Evolutionary conservation across 2,113 vertebrate species (phyloP), one percentile per base, ranked within the genome.

Genomic region (Plestiodon gilberti): DNA sequence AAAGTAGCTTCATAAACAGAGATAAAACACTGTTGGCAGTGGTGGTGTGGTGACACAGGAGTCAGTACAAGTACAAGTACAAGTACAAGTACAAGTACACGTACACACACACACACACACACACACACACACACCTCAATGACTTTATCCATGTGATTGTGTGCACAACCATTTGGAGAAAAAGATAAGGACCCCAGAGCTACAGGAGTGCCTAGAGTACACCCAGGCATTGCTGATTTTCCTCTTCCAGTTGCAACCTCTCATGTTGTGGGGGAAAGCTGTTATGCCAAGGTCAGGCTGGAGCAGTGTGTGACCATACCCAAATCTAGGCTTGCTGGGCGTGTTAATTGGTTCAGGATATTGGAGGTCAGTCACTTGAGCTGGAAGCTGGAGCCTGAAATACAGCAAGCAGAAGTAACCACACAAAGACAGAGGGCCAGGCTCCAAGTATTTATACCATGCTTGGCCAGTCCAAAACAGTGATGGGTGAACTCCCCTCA

Each of bases 1-100:
- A 87, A 93, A 88, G 43, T 33, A 82, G 78, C 35, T 81, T 84
- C 57, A 81, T 62, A 89, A 88, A 25, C 43, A 75, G 43, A 28
- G 23, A 23, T 30, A 78, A 61, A 62, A 23, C 35, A 40, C 22
- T 62, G 28, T 76, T 62, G 38, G 25, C n/a, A 8, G 6, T 65
- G 67, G 22, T 33, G 40, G 52, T 48, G 43, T 67, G 15, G 3
- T 23, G 28, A 43, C 18, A 33, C 65, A 25, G 43, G 40, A 55
- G 55, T 82, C 64, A 81, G 28, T 33, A 22, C 35, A 62, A 9
- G n/a, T n/a, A n/a, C n/a, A n/a, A n/a, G n/a, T n/a, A n/a, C n/a
- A n/a, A n/a, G n/a, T n/a, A n/a, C n/a, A n/a, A n/a, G n/a, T n/a
- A n/a, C n/a, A n/a, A n/a, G n/a, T n/a, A n/a, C 43, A 48, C 13